Conservation (phyloP, 2,113 vertebrate genomes). For the Apaloderma vittatum region DNA sequence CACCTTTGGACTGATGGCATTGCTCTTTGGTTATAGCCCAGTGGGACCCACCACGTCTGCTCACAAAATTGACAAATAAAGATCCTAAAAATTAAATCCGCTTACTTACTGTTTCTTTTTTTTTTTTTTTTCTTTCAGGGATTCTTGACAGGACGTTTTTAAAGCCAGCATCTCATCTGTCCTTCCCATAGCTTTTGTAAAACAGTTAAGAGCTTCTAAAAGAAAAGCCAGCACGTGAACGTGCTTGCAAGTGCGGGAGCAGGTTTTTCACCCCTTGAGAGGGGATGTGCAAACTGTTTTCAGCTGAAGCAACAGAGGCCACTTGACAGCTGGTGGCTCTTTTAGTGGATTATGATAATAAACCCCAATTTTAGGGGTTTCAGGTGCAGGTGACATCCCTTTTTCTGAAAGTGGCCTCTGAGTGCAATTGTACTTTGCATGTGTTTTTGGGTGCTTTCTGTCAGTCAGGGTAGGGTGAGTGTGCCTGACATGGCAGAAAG, state of each 20-base stretch:
- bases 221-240: background rate
- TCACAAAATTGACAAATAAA: background rate
- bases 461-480: background rate
- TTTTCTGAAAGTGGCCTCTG: background rate
- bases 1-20: background rate
- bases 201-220: background rate
- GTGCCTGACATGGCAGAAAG: constrained; percentile 28
- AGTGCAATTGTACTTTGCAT: accelerated
- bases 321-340: background rate
- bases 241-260: accelerated
- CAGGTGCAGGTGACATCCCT: background rate
- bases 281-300: background rate
- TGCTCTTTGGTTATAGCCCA: background rate
- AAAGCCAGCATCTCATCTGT: background rate
- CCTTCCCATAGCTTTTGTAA: background rate
- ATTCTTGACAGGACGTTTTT: background rate
- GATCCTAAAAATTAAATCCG: background rate
- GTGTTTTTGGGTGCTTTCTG: background rate
- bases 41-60: background rate
- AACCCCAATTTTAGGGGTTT: background rate
- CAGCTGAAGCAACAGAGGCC: background rate
- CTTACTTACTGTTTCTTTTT: background rate
- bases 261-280: background rate
- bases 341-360: background rate
- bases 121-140: background rate